Conservation (phyloP, 2,888 invertebrate species). For the Strigamia maritima region DNA sequence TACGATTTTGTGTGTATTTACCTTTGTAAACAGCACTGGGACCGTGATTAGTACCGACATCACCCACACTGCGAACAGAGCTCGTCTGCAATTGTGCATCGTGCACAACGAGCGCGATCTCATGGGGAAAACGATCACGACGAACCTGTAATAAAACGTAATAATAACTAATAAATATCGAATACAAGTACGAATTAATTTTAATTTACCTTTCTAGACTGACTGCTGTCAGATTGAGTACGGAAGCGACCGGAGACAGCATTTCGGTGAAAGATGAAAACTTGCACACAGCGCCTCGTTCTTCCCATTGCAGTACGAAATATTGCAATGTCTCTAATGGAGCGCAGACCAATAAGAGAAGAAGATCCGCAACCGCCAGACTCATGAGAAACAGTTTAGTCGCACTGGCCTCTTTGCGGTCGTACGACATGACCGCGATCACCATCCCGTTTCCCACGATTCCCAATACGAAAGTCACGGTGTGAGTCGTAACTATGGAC, state of each 20-base stretch:
- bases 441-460: slow-evolving; percentile 55
- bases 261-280: slow-evolving; percentile 53
- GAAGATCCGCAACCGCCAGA: slow-evolving; percentile 50
- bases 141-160: slow-evolving; percentile 52
- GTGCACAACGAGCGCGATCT: slow-evolving; percentile 56
- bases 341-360: slow-evolving; percentile 47
- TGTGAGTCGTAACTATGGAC: slow-evolving; percentile 31
- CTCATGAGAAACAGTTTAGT: slow-evolving; percentile 49
- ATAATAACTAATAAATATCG: no score
- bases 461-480: slow-evolving; percentile 51
- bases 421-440: slow-evolving; percentile 53
- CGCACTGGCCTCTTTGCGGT: slow-evolving; percentile 46
- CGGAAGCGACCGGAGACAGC: slow-evolving; percentile 54
- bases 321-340: slow-evolving; percentile 46
- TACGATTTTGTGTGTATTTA: no score
- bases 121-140: slow-evolving; percentile 59
- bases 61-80: slow-evolving; percentile 55
- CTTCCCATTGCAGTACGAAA: slow-evolving; percentile 49
- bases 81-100: slow-evolving; percentile 54
- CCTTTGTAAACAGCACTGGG: slow-evolving; percentile 55
- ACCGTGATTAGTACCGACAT: slow-evolving; percentile 53
- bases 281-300: slow-evolving; percentile 52
- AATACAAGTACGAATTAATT: no score
- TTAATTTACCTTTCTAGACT: slow-evolving; percentile 52
- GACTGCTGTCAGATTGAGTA: slow-evolving; percentile 54